These are phyloP conservation scores for Acleris literana DNA, from an alignment of 2,888 invertebrate genomes.

Conservation along the genomic window DNA sequence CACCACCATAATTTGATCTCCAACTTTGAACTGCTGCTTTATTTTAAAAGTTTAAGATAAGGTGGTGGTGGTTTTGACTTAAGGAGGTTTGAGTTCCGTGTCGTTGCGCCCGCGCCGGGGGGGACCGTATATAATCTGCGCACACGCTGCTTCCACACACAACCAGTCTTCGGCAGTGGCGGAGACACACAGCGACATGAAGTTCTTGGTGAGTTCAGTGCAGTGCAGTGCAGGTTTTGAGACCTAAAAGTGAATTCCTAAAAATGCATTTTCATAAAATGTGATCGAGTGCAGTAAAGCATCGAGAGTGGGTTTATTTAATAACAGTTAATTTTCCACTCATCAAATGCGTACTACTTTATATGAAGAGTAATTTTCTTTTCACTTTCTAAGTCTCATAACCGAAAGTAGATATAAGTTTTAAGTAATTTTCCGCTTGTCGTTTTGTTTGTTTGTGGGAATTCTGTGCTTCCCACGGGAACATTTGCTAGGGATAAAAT, in stretches of 20 bases:
- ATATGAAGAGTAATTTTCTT: constrained; percentile 52
- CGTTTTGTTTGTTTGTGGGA: not conserved
- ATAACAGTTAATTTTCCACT: constrained; percentile 16
- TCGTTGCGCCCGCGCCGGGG: constrained; percentile 62
- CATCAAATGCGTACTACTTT: not conserved
- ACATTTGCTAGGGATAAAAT: too few species aligned
- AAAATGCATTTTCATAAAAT: not conserved
- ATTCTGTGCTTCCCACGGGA: too few species aligned
- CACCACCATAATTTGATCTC: too few species aligned
- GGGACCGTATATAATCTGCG: constrained; percentile 73
- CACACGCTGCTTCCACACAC: constrained; percentile 60
- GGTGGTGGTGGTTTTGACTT: too few species aligned
- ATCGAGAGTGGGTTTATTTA: constrained; percentile 2
- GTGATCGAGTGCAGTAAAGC: not conserved
- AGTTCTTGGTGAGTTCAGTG: constrained; percentile 75
- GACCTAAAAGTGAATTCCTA: constrained; percentile 19
- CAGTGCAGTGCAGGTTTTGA: constrained; percentile 45
- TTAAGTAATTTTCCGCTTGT: constrained; percentile 4
- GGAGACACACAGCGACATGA: constrained; percentile 80
- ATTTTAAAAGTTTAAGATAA: too few species aligned
- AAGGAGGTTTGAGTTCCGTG: too few species aligned
- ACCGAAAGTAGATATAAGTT: constrained; percentile 19
- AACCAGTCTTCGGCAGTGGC: constrained; percentile 80
- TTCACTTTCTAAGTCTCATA: constrained; percentile 50
- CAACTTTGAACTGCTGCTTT: too few species aligned